Conservation (phyloP, 2,888 invertebrate genomes). For the Aricia artaxerxes region DNA sequence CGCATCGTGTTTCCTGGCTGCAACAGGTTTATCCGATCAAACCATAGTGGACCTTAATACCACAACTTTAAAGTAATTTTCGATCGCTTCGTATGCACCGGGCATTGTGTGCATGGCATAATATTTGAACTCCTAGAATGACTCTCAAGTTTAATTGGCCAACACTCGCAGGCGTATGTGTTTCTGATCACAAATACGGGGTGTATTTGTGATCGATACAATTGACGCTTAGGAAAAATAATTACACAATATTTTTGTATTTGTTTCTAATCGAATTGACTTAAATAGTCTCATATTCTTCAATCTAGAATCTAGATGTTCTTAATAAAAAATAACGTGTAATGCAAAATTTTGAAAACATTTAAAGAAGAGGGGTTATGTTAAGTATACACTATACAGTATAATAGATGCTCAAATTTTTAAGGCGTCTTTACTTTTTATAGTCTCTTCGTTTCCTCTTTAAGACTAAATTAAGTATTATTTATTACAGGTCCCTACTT, state of each 20-base stretch:
- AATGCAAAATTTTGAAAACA: too few relatives aligned
- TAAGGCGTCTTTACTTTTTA: too few relatives aligned
- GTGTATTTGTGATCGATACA: not conserved
- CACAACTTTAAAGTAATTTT: slow-evolving; percentile 46
- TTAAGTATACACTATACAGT: too few relatives aligned
- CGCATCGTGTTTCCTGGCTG: slow-evolving; percentile 56
- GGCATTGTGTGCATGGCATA: slow-evolving; percentile 41
- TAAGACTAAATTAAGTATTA: too few relatives aligned
- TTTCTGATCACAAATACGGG: slow-evolving; percentile 22
- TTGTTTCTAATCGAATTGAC: not conserved
- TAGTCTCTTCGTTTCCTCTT: too few relatives aligned
- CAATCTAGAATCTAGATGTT: too few relatives aligned
- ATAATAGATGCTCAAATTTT: too few relatives aligned
- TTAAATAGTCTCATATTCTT: too few relatives aligned
- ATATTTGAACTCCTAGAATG: slow-evolving; percentile 46
- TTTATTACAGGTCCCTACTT: not conserved
- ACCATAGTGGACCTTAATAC: slow-evolving; percentile 45
- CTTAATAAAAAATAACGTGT: too few relatives aligned
- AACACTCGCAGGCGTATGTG: slow-evolving; percentile 46
- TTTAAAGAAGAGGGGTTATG: too few relatives aligned
- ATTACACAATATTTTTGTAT: not conserved
- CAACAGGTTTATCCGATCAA: slow-evolving; percentile 39
- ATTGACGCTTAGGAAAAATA: not conserved
- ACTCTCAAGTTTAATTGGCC: slow-evolving; percentile 63
- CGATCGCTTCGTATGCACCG: slow-evolving; percentile 29